These are phyloP conservation scores for Danaus chrysippus DNA, from an alignment of 2,888 invertebrate species.

Conservation along the genomic window DNA sequence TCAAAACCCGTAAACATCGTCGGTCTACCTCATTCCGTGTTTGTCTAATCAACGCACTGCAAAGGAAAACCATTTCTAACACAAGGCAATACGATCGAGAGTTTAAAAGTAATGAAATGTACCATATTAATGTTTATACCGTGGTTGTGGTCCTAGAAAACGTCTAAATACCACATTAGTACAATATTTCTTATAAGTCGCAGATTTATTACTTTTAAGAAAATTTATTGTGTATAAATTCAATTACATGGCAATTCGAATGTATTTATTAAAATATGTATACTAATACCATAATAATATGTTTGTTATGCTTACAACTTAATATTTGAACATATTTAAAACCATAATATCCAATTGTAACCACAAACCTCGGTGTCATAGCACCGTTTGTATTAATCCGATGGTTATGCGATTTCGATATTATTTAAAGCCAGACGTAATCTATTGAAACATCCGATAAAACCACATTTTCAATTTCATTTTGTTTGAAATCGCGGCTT, in stretches of 20 bases:
- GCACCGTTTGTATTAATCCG: background rate
- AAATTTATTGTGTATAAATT: too few species aligned
- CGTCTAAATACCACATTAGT: too few species aligned
- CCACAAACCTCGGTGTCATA: background rate
- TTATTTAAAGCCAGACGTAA: constrained; percentile 23
- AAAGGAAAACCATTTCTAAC: background rate
- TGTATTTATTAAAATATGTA: too few species aligned
- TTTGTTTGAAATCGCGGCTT: constrained; percentile 35
- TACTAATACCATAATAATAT: too few species aligned
- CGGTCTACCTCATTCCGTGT: constrained; percentile 12
- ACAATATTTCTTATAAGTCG: too few species aligned
- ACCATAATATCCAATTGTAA: background rate
- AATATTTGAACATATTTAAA: background rate
- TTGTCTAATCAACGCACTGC: constrained; percentile 12
- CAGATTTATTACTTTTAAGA: too few species aligned
- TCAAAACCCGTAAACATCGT: constrained; percentile 7
- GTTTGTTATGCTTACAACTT: too few species aligned
- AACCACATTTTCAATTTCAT: constrained; percentile 40
- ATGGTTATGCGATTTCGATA: background rate
- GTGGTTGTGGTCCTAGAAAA: background rate
- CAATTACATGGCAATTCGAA: too few species aligned
- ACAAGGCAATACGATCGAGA: background rate
- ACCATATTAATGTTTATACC: constrained; percentile 2
- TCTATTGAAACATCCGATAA: constrained; percentile 33
- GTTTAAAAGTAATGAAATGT: background rate